phyloP scores from a whole-genome alignment of 2,113 vertebrate genomes.

The Aepyceros melampus region DNA sequence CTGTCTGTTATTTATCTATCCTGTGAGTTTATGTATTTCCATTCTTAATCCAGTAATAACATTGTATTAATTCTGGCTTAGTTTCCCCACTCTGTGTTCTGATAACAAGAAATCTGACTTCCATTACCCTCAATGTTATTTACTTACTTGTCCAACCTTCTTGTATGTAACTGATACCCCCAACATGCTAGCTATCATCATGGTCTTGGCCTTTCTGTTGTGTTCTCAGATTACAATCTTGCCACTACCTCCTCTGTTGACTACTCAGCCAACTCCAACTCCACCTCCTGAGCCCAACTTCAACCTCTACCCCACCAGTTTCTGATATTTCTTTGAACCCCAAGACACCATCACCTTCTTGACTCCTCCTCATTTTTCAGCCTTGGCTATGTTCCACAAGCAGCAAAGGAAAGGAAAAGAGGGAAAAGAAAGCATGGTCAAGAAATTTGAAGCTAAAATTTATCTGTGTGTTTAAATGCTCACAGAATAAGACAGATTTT shows the following conservation, averaged over 20 bases:
- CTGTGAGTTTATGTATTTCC: background rate
- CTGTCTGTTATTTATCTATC: background rate
- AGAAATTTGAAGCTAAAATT: background rate
- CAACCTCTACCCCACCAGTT: background rate
- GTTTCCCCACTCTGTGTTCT: background rate
- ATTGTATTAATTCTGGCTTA: background rate
- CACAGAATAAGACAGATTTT: background rate
- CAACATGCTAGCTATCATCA: background rate
- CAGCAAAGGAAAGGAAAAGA: background rate
- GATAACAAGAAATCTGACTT: background rate
- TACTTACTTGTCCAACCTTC: background rate
- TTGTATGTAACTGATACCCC: background rate
- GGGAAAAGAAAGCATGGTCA: background rate
- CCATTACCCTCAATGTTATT: background rate
- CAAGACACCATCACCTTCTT: background rate
- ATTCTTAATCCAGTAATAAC: background rate
- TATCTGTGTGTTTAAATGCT: background rate
- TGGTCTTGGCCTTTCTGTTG: background rate
- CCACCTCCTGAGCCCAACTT: background rate
- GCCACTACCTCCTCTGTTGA: background rate
- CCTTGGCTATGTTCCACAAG: background rate
- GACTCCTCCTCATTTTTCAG: background rate
- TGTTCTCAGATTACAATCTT: background rate
- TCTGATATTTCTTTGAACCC: background rate
- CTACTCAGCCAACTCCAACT: accelerated